phyloP scores from a whole-genome alignment of 2,797 vertebrate species.

The Petrocephalus schoutedeni region DNA sequence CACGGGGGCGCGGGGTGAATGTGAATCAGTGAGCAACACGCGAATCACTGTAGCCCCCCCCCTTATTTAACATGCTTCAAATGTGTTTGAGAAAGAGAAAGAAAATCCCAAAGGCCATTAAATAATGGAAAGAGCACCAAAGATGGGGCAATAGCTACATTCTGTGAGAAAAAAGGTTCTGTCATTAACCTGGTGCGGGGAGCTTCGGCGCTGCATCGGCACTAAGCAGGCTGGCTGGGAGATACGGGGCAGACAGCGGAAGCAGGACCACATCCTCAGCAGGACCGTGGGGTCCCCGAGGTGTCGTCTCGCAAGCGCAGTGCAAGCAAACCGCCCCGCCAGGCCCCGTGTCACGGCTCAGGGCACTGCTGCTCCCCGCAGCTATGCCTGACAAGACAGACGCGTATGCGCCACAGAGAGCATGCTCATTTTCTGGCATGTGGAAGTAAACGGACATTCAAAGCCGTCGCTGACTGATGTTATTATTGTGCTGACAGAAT shows the following conservation, averaged over 20 bases:
- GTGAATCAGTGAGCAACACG: no score
- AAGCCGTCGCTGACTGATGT: not conserved
- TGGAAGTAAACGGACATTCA: not conserved
- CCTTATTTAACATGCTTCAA: not conserved
- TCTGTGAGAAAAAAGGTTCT: not conserved
- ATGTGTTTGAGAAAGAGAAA: not conserved
- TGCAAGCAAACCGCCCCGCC: not conserved
- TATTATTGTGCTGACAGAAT: not conserved
- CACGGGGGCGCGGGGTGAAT: no score
- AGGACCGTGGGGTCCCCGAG: not conserved
- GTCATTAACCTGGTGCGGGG: not conserved
- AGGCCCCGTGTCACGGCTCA: not conserved
- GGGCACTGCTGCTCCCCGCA: not conserved
- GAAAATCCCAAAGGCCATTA: not conserved
- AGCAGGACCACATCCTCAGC: not conserved
- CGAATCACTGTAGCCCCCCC: not conserved
- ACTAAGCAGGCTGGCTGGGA: not conserved
- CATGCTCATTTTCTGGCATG: not conserved
- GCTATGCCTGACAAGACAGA: not conserved
- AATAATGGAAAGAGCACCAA: not conserved
- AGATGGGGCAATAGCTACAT: not conserved
- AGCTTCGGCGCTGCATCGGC: not conserved
- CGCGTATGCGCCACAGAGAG: not conserved
- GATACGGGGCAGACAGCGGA: not conserved
- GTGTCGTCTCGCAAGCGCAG: not conserved